Conservation (phyloP, 2,797 vertebrate genomes). For the Hoplostethus atlanticus region DNA sequence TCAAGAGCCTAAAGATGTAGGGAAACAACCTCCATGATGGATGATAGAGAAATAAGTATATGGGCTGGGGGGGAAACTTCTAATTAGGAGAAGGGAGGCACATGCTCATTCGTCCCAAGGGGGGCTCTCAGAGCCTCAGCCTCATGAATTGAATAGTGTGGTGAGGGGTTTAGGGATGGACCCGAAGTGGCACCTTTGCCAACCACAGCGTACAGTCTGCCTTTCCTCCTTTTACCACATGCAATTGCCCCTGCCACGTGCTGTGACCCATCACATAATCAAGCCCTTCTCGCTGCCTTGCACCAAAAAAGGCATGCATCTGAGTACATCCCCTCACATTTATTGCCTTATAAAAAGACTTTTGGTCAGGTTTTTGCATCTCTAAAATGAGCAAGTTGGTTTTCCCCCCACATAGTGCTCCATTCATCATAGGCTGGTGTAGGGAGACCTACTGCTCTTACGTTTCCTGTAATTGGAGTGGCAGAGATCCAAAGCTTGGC, state of each 20-base stretch:
- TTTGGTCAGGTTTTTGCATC: constrained; percentile 87
- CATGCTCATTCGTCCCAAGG: constrained; percentile 67
- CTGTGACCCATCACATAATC: constrained; percentile 75
- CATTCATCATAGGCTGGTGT: constrained; percentile 93
- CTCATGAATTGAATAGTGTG: constrained; percentile 79
- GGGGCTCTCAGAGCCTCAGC: constrained; percentile 63
- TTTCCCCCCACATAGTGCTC: constrained; percentile 92
- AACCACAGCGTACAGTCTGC: constrained; percentile 71
- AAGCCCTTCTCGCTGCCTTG: constrained; percentile 70
- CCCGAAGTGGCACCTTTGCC: constrained; percentile 79
- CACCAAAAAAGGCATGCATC: constrained; percentile 70
- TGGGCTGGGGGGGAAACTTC: constrained; percentile 73
- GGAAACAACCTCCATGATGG: constrained; percentile 76
- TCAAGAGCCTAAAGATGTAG: constrained; percentile 47
- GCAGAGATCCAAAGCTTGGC: constrained; percentile 89
- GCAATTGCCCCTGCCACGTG: constrained; percentile 52
- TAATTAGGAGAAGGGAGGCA: constrained; percentile 75
- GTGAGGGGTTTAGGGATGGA: constrained; percentile 71
- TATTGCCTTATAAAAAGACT: constrained; percentile 88
- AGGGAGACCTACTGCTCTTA: constrained; percentile 87
- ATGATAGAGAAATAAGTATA: constrained; percentile 77
- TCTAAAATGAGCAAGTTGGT: constrained; percentile 88
- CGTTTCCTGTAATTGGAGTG: constrained; percentile 92
- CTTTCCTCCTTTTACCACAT: constrained; percentile 70
- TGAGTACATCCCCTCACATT: constrained; percentile 76